Evolutionary conservation across 2,797 vertebrate species (phyloP).

Genomic region (Hapalemur alaotrensis): DNA sequence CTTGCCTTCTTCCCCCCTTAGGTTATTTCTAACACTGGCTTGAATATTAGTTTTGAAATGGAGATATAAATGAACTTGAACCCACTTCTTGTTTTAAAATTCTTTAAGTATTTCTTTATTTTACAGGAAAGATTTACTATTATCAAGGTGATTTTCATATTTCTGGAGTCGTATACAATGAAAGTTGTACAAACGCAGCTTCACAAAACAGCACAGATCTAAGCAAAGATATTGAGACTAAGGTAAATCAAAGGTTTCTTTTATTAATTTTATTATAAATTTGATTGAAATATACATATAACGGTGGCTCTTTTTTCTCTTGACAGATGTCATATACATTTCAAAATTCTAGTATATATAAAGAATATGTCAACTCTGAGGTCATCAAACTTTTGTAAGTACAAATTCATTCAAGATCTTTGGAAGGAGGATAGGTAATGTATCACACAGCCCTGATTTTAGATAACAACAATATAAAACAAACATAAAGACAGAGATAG

Average conservation of each 20-base stretch:
- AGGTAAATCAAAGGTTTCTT: slow-evolving; percentile 8
- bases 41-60: not conserved
- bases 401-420: not conserved
- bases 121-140: slow-evolving; percentile 39
- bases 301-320: not conserved
- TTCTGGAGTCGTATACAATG: slow-evolving; percentile 39
- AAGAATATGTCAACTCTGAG: slow-evolving; percentile 51
- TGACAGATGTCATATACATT: slow-evolving; percentile 40
- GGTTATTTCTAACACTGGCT: not conserved
- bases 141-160: slow-evolving; percentile 56
- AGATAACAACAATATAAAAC: not conserved
- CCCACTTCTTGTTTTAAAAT: not conserved
- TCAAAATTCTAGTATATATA: slow-evolving; percentile 60
- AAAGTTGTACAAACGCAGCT: slow-evolving; percentile 37
- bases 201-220: slow-evolving; percentile 9
- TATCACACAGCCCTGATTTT: not conserved
- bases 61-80: not conserved
- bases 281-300: not conserved
- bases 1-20: not conserved
- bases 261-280: not conserved
- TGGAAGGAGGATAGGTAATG: not conserved
- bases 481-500: not conserved
- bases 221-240: slow-evolving; percentile 51
- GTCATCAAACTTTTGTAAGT: slow-evolving; percentile 61
- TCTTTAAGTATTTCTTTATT: not conserved